phyloP scores from a whole-genome alignment of 2,797 vertebrate genomes.

The Petrocephalus sullivani region DNA sequence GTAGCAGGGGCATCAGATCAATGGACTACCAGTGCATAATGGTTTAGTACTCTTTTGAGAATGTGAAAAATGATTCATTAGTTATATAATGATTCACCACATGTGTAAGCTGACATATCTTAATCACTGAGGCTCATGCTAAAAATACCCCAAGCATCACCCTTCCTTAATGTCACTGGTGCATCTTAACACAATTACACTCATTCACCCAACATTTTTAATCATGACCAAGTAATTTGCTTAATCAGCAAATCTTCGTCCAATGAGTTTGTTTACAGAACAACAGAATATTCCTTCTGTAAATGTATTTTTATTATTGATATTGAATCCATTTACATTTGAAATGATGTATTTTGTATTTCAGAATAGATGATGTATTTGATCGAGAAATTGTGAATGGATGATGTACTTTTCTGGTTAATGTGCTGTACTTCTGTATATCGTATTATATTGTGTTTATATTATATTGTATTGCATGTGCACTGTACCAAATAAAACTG shows the following conservation, averaged over 20 bases:
- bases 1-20: neutral
- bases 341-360: neutral
- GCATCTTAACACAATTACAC: neutral
- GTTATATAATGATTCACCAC: neutral
- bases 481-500: neutral
- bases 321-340: neutral
- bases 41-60: neutral
- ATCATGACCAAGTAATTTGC: neutral
- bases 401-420: neutral
- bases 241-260: neutral
- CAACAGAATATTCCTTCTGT: neutral
- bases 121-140: neutral
- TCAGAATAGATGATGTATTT: neutral
- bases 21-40: neutral
- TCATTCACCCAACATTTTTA: neutral
- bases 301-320: neutral
- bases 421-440: neutral
- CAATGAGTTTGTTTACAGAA: neutral
- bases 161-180: neutral
- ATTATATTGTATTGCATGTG: neutral
- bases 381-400: neutral
- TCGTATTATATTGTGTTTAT: neutral
- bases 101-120: neutral
- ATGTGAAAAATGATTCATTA: slow-evolving; percentile 2
- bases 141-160: neutral